Percentiles rank a stretch among this genome's conserved stretches.
These are phyloP conservation scores for Harpalus rufipes DNA, from an alignment of 2,888 invertebrate genomes.

Conservation along the genomic window DNA sequence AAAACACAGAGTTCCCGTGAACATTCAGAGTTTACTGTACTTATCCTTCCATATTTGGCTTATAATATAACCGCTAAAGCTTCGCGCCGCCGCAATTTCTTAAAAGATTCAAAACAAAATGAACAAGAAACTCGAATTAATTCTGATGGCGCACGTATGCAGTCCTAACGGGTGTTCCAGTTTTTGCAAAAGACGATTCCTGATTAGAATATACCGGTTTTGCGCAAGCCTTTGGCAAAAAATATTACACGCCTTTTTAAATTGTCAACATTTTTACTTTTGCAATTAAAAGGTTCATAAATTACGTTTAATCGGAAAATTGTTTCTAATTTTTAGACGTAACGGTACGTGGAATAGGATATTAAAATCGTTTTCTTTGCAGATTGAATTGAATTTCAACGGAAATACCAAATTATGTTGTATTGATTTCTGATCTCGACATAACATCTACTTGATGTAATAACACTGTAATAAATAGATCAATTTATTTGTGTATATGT, in stretches of 20 bases:
- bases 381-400: constrained; percentile 37
- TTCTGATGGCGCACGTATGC: constrained; percentile 48
- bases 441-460: not conserved
- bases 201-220: constrained; percentile 64
- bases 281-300: constrained; percentile 44
- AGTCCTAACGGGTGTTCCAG: constrained; percentile 63
- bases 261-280: constrained; percentile 30
- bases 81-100: constrained; percentile 2
- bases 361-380: constrained; percentile 34
- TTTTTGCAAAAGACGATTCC: constrained; percentile 58
- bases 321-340: constrained; percentile 39
- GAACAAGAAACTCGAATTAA: constrained; percentile 51
- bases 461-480: not conserved
- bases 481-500: not conserved
- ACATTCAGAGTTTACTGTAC: not conserved
- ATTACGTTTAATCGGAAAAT: constrained; percentile 44
- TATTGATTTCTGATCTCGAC: constrained; percentile 29
- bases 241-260: constrained; percentile 47
- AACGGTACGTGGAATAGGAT: constrained; percentile 31
- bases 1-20: constrained; percentile 21
- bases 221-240: constrained; percentile 39
- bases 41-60: constrained; percentile 40
- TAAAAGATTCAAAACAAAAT: constrained; percentile 52
- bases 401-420: constrained; percentile 34
- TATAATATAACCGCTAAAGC: constrained; percentile 17